These are phyloP conservation scores for Ophioderma brevispina DNA, from an alignment of 35 echinoderm and acorn worm genomes.

Conservation along the genomic window DNA sequence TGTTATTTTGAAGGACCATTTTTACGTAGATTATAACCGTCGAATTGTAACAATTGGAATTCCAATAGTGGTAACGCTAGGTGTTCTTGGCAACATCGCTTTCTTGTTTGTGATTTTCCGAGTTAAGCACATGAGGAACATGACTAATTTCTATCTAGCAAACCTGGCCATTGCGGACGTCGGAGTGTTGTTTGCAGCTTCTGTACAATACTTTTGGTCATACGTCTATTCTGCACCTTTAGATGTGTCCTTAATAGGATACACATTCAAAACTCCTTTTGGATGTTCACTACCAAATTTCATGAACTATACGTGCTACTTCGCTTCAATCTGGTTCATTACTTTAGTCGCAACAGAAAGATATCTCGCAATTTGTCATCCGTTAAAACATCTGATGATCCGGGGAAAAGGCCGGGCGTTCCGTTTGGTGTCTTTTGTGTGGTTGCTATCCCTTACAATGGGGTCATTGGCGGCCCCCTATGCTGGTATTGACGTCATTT, in stretches of 20 bases:
- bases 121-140: background rate
- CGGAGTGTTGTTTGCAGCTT: background rate
- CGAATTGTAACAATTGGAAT: background rate
- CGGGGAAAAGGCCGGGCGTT: constrained; percentile 8
- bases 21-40: background rate
- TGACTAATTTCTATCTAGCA: background rate
- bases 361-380: constrained; percentile 37
- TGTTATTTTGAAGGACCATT: background rate
- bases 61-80: background rate
- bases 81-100: background rate
- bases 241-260: background rate
- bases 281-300: background rate
- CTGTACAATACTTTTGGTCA: background rate
- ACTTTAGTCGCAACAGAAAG: constrained; percentile 9
- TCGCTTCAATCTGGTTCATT: constrained; percentile 15
- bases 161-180: background rate
- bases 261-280: background rate
- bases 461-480: background rate
- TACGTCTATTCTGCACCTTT: background rate
- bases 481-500: background rate
- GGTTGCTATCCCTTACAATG: background rate
- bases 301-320: background rate
- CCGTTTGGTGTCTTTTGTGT: background rate
- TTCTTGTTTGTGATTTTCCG: background rate
- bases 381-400: constrained; percentile 2